These are phyloP conservation scores for Bombyx mandarina DNA, from an alignment of 1,140 invertebrate genomes.

Conservation along the genomic window DNA sequence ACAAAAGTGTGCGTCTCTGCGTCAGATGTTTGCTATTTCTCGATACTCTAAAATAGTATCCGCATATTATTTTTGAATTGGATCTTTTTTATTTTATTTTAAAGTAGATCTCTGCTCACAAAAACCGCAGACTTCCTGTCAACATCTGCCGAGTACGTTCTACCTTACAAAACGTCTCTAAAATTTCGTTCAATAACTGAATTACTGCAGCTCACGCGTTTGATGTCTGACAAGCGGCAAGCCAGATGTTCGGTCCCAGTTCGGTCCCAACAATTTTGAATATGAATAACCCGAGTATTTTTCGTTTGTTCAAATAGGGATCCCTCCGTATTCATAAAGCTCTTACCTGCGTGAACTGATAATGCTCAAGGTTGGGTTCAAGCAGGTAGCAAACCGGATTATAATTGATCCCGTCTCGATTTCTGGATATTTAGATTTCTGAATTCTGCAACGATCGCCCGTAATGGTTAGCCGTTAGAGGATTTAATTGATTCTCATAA, in stretches of 20 bases:
- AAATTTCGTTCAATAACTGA: background rate
- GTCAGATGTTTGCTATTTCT: no score
- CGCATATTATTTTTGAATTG: no score
- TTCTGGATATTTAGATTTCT: conserved; percentile 12
- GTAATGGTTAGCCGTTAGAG: no score
- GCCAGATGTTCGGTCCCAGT: conserved; percentile 31
- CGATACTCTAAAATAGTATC: no score
- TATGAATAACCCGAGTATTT: conserved; percentile 28
- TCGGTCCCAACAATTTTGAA: conserved; percentile 4
- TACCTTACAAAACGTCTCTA: conserved; percentile 3
- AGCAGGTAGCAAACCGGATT: conserved; percentile 48
- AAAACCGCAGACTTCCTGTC: background rate
- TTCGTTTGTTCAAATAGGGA: conserved; percentile 27
- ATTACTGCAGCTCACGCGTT: conserved; percentile 4
- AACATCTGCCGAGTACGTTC: background rate
- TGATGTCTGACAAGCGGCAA: conserved; percentile 5
- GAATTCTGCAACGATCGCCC: no score
- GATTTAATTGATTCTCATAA: no score
- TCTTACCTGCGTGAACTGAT: conserved; percentile 44
- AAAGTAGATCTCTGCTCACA: no score
- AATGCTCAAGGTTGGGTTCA: conserved; percentile 23
- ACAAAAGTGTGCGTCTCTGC: no score
- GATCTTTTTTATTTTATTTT: no score
- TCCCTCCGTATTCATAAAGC: conserved; percentile 32
- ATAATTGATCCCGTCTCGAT: conserved; percentile 27